A percentile compares a stretch with the other conserved stretches of the same genome.
Conservation (phyloP, 2,888 invertebrate species). For the Xylota segnis region DNA sequence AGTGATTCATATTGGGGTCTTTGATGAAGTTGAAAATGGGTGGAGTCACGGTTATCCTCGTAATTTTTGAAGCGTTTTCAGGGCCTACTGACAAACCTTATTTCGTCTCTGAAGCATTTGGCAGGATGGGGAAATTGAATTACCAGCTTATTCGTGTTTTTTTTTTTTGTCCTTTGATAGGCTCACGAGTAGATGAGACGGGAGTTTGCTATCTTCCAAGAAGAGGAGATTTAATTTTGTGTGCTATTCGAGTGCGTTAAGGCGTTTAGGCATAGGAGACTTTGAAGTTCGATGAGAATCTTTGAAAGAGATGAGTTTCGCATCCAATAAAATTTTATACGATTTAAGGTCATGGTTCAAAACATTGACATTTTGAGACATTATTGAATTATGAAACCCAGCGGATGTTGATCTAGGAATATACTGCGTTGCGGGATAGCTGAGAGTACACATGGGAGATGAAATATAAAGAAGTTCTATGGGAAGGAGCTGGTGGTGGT, state of each 20-base stretch:
- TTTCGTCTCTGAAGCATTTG: not conserved
- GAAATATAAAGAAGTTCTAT: too few species aligned
- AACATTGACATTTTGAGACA: not conserved
- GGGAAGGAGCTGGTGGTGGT: too few species aligned
- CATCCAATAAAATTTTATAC: not conserved
- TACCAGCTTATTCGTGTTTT: conserved; percentile 8
- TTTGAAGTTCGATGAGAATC: not conserved
- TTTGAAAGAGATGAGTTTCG: not conserved
- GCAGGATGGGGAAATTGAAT: conserved; percentile 6
- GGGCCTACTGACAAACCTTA: not conserved
- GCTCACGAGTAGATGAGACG: not conserved
- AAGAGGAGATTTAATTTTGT: conserved; percentile 7
- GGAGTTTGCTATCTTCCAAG: not conserved
- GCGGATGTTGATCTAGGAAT: not conserved
- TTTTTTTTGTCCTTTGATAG: not conserved
- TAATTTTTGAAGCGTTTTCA: conserved; percentile 5
- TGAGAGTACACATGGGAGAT: too few species aligned
- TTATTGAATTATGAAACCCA: not conserved
- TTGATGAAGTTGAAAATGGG: not conserved
- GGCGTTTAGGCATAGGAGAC: not conserved
- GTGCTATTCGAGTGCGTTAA: not conserved
- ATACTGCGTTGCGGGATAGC: too few species aligned
- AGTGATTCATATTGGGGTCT: not conserved
- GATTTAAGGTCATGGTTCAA: not conserved
- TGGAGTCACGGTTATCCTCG: not conserved